Evolutionary conservation across 2,888 invertebrate species (phyloP), one percentile per base, ranked within the genome.

Genomic region (Apotomis turbidana): DNA sequence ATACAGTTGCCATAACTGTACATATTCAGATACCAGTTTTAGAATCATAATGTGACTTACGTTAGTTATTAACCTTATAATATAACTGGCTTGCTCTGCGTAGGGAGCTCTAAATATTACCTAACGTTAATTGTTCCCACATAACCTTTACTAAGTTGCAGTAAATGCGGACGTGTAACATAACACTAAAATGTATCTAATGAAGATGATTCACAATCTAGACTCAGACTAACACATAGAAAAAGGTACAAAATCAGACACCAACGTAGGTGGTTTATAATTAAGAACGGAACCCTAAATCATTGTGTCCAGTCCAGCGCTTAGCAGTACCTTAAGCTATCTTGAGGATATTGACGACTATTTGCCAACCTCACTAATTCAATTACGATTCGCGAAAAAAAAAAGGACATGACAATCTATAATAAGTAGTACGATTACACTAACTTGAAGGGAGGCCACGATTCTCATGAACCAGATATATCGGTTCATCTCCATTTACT

Each of bases 381-480:
- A 55, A 10, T 10, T 2, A 27, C 27, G 55, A 57, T 58, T 58
- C n/a, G 36, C 58, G 58, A 58, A 38, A 10, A 12, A 10, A 12
- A 12, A 57, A 36, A 36, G 5, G 38, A 5, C 36, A 12, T 58
- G 5, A 5, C 38, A 38, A 57, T 55, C 60, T 27, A n/a, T n/a
- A n/a, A n/a, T n/a, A n/a, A n/a, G n/a, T n/a, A 44, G 15, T 38
- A 41, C 15, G 41, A 27, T 27, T 27, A n/a, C 15, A 13, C 63
- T 63, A 36, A 41, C 13, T 15, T 44, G 41, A 41, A 52, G 41
- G 10, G 51, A 51, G 54, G 15, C 5, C 44, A 57, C 27, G 10
- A 66, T 27, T 46, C 55, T 57, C n/a, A 12, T 55, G 27, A n/a
- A 64, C 41, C 38, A 54, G 41, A 63, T 41, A 52, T 13, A 54